Evolutionary conservation across 2,113 vertebrate species (phyloP).

Genomic region (Saccopteryx bilineata): DNA sequence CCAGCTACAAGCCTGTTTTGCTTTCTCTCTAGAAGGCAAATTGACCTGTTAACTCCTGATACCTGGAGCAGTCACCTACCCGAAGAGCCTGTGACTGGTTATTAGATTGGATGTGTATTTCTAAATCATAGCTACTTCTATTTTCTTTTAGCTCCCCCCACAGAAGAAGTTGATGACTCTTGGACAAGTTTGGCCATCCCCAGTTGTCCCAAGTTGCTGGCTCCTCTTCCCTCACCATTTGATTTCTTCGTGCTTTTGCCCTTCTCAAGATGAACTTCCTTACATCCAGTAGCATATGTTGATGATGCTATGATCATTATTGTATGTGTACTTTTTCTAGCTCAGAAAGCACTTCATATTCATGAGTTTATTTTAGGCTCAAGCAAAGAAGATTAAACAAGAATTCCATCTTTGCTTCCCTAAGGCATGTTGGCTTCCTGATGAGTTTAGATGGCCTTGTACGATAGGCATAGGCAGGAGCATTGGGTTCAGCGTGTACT

Average conservation of each 20-base stretch:
- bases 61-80: background rate
- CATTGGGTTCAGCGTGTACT: background rate
- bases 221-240: background rate
- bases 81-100: background rate
- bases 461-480: background rate
- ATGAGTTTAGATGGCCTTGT: background rate
- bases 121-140: background rate
- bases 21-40: background rate
- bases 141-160: slow-evolving; percentile 49
- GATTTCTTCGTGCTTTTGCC: slow-evolving; percentile 16
- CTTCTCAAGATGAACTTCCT: background rate
- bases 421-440: background rate
- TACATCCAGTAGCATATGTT: background rate
- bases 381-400: slow-evolving; percentile 23
- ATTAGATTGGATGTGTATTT: background rate
- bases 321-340: background rate
- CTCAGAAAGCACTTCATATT: slow-evolving; percentile 22
- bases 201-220: slow-evolving; percentile 12
- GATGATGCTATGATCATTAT: background rate
- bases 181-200: slow-evolving; percentile 16
- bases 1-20: background rate
- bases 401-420: slow-evolving; percentile 11
- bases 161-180: slow-evolving; percentile 53
- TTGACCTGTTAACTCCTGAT: background rate
- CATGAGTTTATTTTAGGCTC: background rate